Base-by-base conservation (phyloP, 2,888 invertebrate genomes). In the Drosophila affinis region DNA sequence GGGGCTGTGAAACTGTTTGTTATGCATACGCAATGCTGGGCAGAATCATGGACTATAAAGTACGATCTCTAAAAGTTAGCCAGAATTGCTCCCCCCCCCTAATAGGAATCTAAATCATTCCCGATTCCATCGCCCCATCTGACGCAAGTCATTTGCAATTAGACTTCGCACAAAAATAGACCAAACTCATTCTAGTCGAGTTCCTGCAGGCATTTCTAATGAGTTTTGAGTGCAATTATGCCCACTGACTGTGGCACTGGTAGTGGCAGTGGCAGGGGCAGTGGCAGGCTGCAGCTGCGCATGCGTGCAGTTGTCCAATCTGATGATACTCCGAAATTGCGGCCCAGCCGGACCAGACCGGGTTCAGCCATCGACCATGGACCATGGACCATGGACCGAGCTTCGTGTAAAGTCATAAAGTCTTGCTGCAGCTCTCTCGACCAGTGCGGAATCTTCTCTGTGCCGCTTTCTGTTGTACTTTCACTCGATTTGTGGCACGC, bases 271-370 rank as follows among this genome's bases (percentile, higher is more conserved):
- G 24, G 44, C 34, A 44, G 56, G 24, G 48, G 53, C 54, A 1
- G 59, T 21, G 14, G 58, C 34, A 18, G 29, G 48, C 46, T 39
- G 64, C 52, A 34, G 75, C 61, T 75, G 76, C 72, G 71, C 87
- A 80, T 88, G 87, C 87, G 87, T 89, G 89, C 72, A 58, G 72
- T 72, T 78, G 67, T 73, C 75, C 76, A 85, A 81, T 87, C 82
- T 81, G 76, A 78, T 71, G 73, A 81, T 76, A 74, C 74, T 74
- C 74, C 57, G 69, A 82, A 39, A 81, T 79, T 76, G 74, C 81
- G 70, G 76, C 72, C 24, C 24, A 24, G 24, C 24, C 24, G 24
- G 74, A 72, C 39, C 39, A n/a, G 39, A 12, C n/a, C 6, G 6
- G 12, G 34, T 14, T 14, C 12, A 5, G 5, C 14, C 12, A 32